Conservation (phyloP, 2,888 invertebrate genomes). For the Acanthosoma haemorrhoidale region DNA sequence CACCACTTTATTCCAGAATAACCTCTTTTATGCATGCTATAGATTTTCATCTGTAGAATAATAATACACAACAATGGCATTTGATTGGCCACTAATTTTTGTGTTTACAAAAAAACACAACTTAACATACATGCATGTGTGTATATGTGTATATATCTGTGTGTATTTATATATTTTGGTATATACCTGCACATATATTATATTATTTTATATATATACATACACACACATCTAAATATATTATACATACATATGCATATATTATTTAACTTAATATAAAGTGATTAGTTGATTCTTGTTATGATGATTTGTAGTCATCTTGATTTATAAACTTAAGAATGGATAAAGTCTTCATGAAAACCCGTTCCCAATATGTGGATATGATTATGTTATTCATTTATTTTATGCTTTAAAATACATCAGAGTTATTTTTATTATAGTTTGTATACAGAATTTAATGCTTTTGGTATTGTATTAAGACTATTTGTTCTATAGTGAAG, state of each 20-base stretch:
- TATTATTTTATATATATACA: background rate
- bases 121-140: background rate
- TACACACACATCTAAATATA: background rate
- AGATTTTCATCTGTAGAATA: slow-evolving; percentile 9
- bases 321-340: too few relatives aligned
- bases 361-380: too few relatives aligned
- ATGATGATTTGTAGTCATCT: too few relatives aligned
- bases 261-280: background rate
- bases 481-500: too few relatives aligned
- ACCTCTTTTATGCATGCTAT: slow-evolving; percentile 17
- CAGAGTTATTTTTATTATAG: too few relatives aligned
- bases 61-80: background rate
- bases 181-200: background rate
- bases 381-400: too few relatives aligned
- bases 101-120: background rate
- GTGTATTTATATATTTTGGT: background rate
- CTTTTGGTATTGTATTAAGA: too few relatives aligned
- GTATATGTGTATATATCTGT: background rate
- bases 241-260: background rate
- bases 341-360: too few relatives aligned
- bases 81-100: background rate
- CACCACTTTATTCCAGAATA: background rate
- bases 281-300: slow-evolving; percentile 1
- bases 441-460: too few relatives aligned
- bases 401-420: too few relatives aligned